phyloP scores from a whole-genome alignment of 2,797 vertebrate genomes.

The Acropternis orthonyx region DNA sequence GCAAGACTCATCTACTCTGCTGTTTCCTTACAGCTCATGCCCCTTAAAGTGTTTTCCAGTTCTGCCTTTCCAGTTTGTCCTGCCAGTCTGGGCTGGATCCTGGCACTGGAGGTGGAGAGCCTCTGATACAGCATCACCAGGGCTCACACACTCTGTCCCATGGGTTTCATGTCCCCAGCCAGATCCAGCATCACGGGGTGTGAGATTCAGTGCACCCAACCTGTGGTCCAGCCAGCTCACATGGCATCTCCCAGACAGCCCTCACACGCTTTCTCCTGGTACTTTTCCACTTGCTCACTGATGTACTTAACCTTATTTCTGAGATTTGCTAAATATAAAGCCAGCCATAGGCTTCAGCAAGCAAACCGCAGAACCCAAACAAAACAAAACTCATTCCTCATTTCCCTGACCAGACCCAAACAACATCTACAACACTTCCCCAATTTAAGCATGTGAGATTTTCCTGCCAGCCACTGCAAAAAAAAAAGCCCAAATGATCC shows the following conservation, averaged over 20 bases:
- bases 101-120: fast-evolving
- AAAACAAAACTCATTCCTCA: constrained; percentile 55
- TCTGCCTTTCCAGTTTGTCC: not conserved
- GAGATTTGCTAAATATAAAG: not conserved
- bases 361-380: constrained; percentile 61
- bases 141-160: fast-evolving
- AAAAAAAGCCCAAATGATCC: not conserved
- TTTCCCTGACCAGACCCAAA: constrained; percentile 38
- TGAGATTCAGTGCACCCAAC: not conserved
- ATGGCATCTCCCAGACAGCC: not conserved
- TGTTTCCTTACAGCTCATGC: not conserved
- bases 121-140: fast-evolving
- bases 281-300: constrained; percentile 29
- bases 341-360: constrained; percentile 1
- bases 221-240: fast-evolving
- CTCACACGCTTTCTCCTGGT: not conserved
- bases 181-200: fast-evolving
- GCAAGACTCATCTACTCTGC: not conserved
- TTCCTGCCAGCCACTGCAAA: not conserved
- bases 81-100: not conserved
- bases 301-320: not conserved
- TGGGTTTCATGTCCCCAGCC: fast-evolving
- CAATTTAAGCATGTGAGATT: constrained; percentile 16
- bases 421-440: constrained; percentile 42
- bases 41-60: not conserved